A percentile compares a stretch with the other conserved stretches of the same genome.
Conservation (phyloP, 2,888 invertebrate species). For the Gryllus longicercus region DNA sequence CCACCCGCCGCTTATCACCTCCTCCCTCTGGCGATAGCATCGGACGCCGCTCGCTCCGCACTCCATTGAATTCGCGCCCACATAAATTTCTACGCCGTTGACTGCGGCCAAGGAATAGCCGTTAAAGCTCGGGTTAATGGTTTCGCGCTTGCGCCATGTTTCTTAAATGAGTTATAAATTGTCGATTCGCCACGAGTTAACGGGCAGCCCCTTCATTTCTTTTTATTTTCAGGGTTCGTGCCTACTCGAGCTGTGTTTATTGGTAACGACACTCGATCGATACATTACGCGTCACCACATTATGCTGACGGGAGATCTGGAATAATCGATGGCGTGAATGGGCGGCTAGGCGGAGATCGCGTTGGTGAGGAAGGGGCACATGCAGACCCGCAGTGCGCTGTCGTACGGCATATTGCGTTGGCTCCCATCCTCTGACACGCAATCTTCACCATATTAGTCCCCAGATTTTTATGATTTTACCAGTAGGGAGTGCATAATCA, state of each 20-base stretch:
- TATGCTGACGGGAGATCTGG: not conserved
- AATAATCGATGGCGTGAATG: not conserved
- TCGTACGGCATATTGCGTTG: too few relatives aligned
- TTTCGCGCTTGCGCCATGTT: not conserved
- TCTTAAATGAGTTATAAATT: conserved; percentile 17
- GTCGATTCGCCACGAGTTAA: not conserved
- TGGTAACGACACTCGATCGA: not conserved
- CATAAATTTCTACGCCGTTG: conserved; percentile 6
- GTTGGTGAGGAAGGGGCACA: not conserved
- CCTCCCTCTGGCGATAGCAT: not conserved
- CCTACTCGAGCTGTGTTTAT: not conserved
- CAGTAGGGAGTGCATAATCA: too few relatives aligned
- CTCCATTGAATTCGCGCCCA: conserved; percentile 3
- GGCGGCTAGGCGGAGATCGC: not conserved
- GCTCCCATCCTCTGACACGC: too few relatives aligned
- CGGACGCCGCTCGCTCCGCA: not conserved
- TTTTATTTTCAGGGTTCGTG: not conserved
- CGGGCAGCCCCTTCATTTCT: not conserved
- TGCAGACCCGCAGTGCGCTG: not conserved
- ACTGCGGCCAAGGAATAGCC: conserved; percentile 3
- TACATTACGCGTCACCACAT: not conserved
- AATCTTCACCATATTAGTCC: too few relatives aligned
- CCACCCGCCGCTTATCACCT: not conserved
- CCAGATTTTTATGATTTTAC: too few relatives aligned
- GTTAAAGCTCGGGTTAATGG: not conserved